Evolutionary conservation across 1,140 invertebrate genomes (phyloP), one percentile per base, ranked within the genome.

Genomic region (Hydropsyche tenuis): DNA sequence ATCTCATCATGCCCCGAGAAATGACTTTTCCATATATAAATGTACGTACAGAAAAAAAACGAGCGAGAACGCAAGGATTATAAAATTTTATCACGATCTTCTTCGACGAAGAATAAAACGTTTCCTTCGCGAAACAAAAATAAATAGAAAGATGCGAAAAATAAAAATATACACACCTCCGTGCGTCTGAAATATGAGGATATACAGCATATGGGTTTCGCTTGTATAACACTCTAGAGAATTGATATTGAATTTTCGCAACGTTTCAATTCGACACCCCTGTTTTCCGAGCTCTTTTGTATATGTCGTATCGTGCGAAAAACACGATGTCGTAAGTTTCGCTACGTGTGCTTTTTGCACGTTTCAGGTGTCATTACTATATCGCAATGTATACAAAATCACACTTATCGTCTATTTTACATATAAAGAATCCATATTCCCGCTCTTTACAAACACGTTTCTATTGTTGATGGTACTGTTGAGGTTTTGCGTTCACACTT

Each of bases 61-160:
- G 30, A 3, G 30, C 56, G 43, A 51, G 46, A 53, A 30, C 30
- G 66, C 43, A 64, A 66, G 48, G 72, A 73, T 66, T 66, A 73
- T 56, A 51, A 63, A 65, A 53, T 73, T 73, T 73, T 73, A 66
- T 73, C 72, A 68, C 72, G 63, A 72, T 45, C 62, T n/a, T 12
- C n/a, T 22, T 37, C 22, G 23, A 12, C 23, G 56, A 60, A 48
- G 30, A 60, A 60, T 60, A 60, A 25, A 60, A 14, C 56, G 22
- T 25, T 56, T 56, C 18, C 22, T 56, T 23, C 20, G 7, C 51
- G 56, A 60, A 60, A 60, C 18, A 60, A 25, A 60, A 25, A 60
- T 60, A 18, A 56, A 23, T 22, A 56, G 25, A 23, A 14, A 60
- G 23, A 65, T 65, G 14, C 37, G 12, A 11, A 64, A 56, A 23